Percentiles rank a stretch among this genome's conserved stretches.
phyloP scores from a whole-genome alignment of 2,888 invertebrate genomes.

The Dusona sp. region DNA sequence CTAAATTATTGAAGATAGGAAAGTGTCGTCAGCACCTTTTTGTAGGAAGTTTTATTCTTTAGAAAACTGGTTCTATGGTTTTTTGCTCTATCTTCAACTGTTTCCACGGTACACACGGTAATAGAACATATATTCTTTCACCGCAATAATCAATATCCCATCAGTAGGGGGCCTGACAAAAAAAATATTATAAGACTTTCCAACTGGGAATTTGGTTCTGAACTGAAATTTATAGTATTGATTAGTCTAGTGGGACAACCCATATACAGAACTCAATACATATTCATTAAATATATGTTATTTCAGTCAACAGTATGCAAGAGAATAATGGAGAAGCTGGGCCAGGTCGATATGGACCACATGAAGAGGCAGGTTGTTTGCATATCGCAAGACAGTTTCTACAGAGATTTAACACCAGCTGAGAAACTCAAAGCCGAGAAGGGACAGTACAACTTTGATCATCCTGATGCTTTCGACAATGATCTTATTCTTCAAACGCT shows the following conservation, averaged over 20 bases:
- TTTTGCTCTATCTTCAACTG: too few relatives aligned
- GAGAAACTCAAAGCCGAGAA: slow-evolving; percentile 94
- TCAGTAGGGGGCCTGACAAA: neutral
- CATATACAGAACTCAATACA: neutral
- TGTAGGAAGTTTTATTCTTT: too few relatives aligned
- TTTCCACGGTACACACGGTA: too few relatives aligned
- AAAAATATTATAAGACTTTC: neutral
- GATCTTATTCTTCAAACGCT: slow-evolving; percentile 93
- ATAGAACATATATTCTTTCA: too few relatives aligned
- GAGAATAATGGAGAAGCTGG: slow-evolving; percentile 98
- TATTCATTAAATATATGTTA: neutral
- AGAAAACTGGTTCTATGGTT: too few relatives aligned
- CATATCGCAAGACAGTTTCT: slow-evolving; percentile 99
- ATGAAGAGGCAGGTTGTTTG: slow-evolving; percentile 95
- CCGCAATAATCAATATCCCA: neutral
- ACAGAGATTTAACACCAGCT: slow-evolving; percentile 92
- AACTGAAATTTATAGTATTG: neutral
- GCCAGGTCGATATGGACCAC: slow-evolving; percentile 96
- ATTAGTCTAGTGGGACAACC: too few relatives aligned
- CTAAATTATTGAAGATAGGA: neutral
- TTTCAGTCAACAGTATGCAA: slow-evolving; percentile 98
- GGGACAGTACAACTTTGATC: slow-evolving; percentile 99
- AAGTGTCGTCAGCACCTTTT: neutral
- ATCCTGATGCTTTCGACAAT: slow-evolving; percentile 98
- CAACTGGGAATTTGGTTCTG: neutral